phyloP scores from a whole-genome alignment of 2,888 invertebrate species.

The Lasioglossum malachurum region DNA sequence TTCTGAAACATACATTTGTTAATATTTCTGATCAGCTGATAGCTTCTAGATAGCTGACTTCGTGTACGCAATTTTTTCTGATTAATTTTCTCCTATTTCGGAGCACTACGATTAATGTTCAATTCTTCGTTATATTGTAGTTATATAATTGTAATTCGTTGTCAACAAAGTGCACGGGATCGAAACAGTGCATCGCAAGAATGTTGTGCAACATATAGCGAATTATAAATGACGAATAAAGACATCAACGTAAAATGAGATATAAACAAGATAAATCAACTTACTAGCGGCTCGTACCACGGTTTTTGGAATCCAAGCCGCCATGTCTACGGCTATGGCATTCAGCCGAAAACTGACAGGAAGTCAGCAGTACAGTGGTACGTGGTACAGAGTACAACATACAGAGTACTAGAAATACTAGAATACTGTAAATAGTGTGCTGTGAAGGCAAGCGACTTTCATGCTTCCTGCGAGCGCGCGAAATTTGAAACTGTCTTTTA shows the following conservation, averaged over 20 bases:
- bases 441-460: neutral
- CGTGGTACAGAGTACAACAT: neutral
- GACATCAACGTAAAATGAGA: neutral
- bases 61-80: neutral
- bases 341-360: conserved; percentile 19
- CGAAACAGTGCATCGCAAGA: neutral
- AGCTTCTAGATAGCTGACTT: neutral
- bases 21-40: conserved; percentile 56
- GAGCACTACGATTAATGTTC: neutral
- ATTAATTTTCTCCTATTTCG: neutral
- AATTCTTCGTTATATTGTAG: neutral
- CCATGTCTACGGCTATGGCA: conserved; percentile 68
- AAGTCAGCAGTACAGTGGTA: neutral
- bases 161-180: neutral
- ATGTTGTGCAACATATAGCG: neutral
- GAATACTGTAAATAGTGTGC: neutral
- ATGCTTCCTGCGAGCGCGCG: neutral
- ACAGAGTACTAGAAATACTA: too few species aligned
- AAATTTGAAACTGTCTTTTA: neutral
- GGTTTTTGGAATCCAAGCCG: conserved; percentile 74
- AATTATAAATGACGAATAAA: neutral
- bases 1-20: conserved; percentile 57
- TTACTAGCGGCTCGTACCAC: conserved; percentile 73
- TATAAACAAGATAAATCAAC: conserved; percentile 35
- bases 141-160: neutral